Evolutionary conservation across 1,140 invertebrate genomes (phyloP).

Genomic region (Temnothorax longispinosus): DNA sequence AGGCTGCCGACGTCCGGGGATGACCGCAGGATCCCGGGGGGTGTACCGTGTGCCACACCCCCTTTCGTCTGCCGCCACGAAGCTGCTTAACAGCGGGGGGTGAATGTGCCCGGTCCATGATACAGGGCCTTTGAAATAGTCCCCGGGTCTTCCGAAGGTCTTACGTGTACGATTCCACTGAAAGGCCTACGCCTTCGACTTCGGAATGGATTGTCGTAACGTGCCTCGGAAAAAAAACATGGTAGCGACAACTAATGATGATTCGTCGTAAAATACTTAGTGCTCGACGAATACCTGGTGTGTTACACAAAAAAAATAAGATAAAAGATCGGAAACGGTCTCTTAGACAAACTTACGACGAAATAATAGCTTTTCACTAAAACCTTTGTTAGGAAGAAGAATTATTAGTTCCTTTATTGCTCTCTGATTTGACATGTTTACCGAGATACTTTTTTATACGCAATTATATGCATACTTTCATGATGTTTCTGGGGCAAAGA

Average conservation of each 20-base stretch:
- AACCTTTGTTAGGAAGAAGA: not conserved
- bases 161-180: conserved; percentile 25
- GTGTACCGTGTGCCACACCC: conserved; percentile 70
- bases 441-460: not conserved
- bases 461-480: not conserved
- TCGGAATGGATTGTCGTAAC: not conserved
- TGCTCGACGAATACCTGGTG: not conserved
- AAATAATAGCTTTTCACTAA: not conserved
- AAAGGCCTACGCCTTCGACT: conserved; percentile 27
- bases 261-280: conserved; percentile 21
- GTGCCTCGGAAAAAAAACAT: not conserved
- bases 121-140: conserved; percentile 69
- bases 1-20: conserved; percentile 74
- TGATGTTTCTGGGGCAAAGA: not conserved
- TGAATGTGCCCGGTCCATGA: conserved; percentile 67
- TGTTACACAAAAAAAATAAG: not conserved
- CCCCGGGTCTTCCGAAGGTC: not conserved
- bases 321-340: not conserved
- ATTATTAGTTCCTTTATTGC: not conserved
- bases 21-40: conserved; percentile 75
- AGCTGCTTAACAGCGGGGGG: conserved; percentile 75
- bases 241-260: not conserved
- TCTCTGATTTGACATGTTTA: not conserved
- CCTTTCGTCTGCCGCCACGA: conserved; percentile 60
- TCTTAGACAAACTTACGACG: not conserved